These are phyloP conservation scores for Nemapogon koenigi DNA, from an alignment of 2,888 invertebrate genomes.

Conservation along the genomic window DNA sequence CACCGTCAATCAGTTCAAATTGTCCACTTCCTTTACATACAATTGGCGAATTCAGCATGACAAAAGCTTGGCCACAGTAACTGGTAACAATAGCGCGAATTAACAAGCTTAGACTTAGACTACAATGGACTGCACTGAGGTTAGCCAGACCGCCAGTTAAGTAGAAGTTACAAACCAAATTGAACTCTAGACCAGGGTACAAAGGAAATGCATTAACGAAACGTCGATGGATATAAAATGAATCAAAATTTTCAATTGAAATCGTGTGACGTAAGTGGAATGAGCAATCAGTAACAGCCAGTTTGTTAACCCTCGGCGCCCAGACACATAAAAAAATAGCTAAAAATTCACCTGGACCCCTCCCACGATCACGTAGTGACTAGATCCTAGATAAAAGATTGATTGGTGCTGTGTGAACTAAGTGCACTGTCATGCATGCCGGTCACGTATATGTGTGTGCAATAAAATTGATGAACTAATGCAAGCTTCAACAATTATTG, in stretches of 20 bases:
- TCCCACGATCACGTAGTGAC: constrained; percentile 33
- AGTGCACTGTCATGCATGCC: constrained; percentile 26
- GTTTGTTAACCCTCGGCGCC: constrained; percentile 53
- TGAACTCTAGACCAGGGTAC: constrained; percentile 1
- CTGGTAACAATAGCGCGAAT: constrained; percentile 26
- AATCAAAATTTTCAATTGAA: constrained; percentile 40
- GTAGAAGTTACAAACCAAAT: background rate
- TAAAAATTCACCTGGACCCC: constrained; percentile 34
- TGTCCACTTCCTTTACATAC: constrained; percentile 41
- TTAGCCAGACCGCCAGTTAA: constrained; percentile 8
- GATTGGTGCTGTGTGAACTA: constrained; percentile 58
- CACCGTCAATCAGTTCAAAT: constrained; percentile 24
- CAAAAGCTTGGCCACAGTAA: constrained; percentile 43
- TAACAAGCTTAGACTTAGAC: constrained; percentile 12
- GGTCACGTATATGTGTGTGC: constrained; percentile 1
- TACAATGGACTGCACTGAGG: constrained; percentile 11
- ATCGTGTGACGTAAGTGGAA: constrained; percentile 59
- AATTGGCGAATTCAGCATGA: constrained; percentile 43
- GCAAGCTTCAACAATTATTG: too few species aligned
- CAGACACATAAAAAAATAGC: constrained; percentile 63
- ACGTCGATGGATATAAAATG: constrained; percentile 23
- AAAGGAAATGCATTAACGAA: background rate
- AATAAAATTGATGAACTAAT: too few species aligned
- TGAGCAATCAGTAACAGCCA: constrained; percentile 52
- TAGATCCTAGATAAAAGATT: constrained; percentile 56